Conservation (phyloP, 2,113 vertebrate genomes). For the Phalacrocorax aristotelis region DNA sequence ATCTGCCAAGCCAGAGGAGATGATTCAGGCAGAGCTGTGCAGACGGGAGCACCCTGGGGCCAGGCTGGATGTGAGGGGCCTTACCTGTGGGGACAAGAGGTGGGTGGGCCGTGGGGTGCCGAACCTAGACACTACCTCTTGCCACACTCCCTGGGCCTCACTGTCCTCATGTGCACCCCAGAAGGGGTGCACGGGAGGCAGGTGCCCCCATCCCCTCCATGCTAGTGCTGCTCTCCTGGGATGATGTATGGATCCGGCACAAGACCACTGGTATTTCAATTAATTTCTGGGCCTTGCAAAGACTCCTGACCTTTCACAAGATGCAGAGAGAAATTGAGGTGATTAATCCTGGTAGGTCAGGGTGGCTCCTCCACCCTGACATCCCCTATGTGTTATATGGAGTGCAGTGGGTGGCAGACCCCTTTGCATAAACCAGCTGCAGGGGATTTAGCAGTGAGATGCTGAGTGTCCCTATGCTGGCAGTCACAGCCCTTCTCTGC, state of each 20-base stretch:
- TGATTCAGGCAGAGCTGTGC: not conserved
- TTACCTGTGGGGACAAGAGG: not conserved
- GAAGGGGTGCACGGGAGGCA: not conserved
- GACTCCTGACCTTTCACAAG: constrained; percentile 44
- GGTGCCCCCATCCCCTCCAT: not conserved
- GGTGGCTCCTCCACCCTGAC: not conserved
- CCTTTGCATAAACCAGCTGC: not conserved
- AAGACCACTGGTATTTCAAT: constrained; percentile 9
- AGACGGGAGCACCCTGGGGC: rapidly evolving
- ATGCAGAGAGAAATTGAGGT: not conserved
- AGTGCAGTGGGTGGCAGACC: not conserved
- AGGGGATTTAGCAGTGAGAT: not conserved
- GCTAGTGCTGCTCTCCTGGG: not conserved
- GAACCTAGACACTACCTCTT: not conserved
- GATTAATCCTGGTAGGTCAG: constrained; percentile 32
- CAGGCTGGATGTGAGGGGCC: not conserved
- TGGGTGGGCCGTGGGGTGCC: not conserved
- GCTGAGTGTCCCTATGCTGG: rapidly evolving
- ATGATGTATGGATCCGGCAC: constrained; percentile 18
- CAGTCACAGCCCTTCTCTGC: not conserved
- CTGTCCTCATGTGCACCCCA: rapidly evolving
- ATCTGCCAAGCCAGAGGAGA: not conserved
- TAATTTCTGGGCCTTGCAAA: not conserved
- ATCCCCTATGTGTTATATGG: rapidly evolving
- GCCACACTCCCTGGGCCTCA: rapidly evolving